Base-by-base conservation (phyloP, 2,888 invertebrate species). In the Petrophora chlorosata region DNA sequence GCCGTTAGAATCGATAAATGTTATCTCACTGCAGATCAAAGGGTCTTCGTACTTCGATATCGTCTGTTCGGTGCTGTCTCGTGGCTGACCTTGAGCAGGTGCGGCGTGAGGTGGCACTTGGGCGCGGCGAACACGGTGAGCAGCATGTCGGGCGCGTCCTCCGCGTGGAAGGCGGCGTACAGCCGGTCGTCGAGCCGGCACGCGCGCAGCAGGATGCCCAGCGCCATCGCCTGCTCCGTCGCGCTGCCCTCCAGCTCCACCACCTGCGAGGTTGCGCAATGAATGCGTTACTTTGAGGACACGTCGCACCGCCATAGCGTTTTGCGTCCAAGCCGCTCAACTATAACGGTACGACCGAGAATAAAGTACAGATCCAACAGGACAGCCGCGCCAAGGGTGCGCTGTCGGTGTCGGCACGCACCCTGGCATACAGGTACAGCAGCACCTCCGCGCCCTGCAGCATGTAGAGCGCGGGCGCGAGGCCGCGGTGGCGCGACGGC, bases 381-480 rank as follows among this genome's bases (percentile, higher is more conserved):
- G n/a, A n/a, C n/a, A n/a, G n/a, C n/a, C n/a, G n/a, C n/a, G n/a
- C n/a, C n/a, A n/a, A n/a, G n/a, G n/a, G n/a, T n/a, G n/a, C 3
- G 12, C 12, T 2, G 12, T 9, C 10, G 25, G 10, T 25, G 14
- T n/a, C 80, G 26, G 91, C 84, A 45, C 65, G 48, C 64, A 94
- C 94, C 79, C 94, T 90, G 0, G 94, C 95, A 65, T 93, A 94
- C 0, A 95, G 80, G 57, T 93, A 94, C 0, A 95, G 79, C 64
- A 95, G 89, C 32, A 93, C 82, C 5, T 93, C 92, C 0, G 93
- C 85, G 0, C 95, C 95, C 0, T 94, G 95, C 13, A 93, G 83
- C 65, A 91, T 71, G 59, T 85, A 85, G 2, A 92, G 81, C 4
- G 93, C 92, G 12, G 92, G 89, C 54, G 91, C 79, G 14, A 93